Evolutionary conservation across 2,888 invertebrate genomes (phyloP), one percentile per base, ranked within the genome.

Genomic region (Harmothoe impar): DNA sequence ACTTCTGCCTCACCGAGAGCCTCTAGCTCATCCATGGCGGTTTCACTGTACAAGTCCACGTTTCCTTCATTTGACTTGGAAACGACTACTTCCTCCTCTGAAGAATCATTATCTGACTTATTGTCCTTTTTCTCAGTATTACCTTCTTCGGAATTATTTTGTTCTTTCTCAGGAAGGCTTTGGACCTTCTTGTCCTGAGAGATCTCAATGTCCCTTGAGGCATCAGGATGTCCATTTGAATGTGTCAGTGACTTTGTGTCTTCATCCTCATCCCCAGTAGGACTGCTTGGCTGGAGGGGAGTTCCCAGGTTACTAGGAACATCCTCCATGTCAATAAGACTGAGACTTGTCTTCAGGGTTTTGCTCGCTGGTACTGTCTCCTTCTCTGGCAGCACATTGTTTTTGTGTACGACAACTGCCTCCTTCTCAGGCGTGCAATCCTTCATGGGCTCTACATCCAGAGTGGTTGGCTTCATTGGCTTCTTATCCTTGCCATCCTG

Each of bases 401-500:
- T 25, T 43, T 43, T 43, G 43, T 3, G 3, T 7, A 43, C 43
- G 3, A n/a, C 56, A 1, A 33, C 35, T n/a, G 31, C 89, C 12
- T 89, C 89, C 33, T 43, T 68, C 15, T 56, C 62, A 0, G 35
- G 62, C 0, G 56, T 68, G 25, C 17, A 17, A 17, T 68, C 62
- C 31, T 68, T 62, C 15, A 23, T 56, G 12, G 31, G 23, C 31
- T 81, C 54, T 31, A 77, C 77, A 20, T 90, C 90, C 43, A 89
- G 78, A 15, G 78, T 89, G 35, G 33, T 89, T 20, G 89, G 77
- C 33, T 77, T 77, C 25, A 51, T 51, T 12, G 72, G 89, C 29
- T 62, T 77, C 43, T 43, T 35, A 20, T 35, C 78, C 25, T 33
- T 62, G 56, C 23, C 86, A 62, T 97, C 97, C 93, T 97, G 96